phyloP scores from a whole-genome alignment of 2,888 invertebrate species.

The Ormyrus labotus region DNA sequence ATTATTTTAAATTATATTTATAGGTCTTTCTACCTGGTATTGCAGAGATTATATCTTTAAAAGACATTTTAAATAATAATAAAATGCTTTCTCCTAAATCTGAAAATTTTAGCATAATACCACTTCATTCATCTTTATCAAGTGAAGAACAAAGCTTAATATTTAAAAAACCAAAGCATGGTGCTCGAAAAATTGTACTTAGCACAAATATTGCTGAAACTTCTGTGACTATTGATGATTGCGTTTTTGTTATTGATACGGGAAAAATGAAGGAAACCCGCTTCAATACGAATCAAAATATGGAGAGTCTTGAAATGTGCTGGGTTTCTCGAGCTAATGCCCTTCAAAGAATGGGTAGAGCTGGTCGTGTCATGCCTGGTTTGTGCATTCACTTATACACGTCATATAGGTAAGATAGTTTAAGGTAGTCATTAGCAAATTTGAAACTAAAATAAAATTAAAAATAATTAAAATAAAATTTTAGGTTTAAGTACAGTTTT shows the following conservation, averaged over 20 bases:
- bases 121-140: slow-evolving; percentile 90
- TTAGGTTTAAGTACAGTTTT: slow-evolving; percentile 81
- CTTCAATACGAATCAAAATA: slow-evolving; percentile 89
- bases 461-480: slow-evolving; percentile 34
- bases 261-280: slow-evolving; percentile 94
- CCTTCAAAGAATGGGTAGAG: slow-evolving; percentile 91
- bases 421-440: not conserved
- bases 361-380: slow-evolving; percentile 93
- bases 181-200: slow-evolving; percentile 90
- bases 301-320: slow-evolving; percentile 90
- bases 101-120: slow-evolving; percentile 85
- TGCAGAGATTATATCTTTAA: slow-evolving; percentile 85
- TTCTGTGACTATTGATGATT: slow-evolving; percentile 96
- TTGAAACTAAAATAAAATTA: too few relatives aligned
- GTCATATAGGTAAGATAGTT: slow-evolving; percentile 76
- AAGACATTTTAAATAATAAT: slow-evolving; percentile 83
- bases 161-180: slow-evolving; percentile 82
- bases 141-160: slow-evolving; percentile 90
- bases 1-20: slow-evolving; percentile 30
- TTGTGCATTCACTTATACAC: slow-evolving; percentile 92
- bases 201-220: slow-evolving; percentile 96
- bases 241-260: slow-evolving; percentile 94
- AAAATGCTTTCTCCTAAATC: slow-evolving; percentile 80
- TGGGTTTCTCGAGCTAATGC: slow-evolving; percentile 96
- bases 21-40: slow-evolving; percentile 86